Percentiles rank a stretch among this genome's conserved stretches.
Evolutionary conservation across 2,113 vertebrate species (phyloP).

Genomic region (Laticauda laticaudata): DNA sequence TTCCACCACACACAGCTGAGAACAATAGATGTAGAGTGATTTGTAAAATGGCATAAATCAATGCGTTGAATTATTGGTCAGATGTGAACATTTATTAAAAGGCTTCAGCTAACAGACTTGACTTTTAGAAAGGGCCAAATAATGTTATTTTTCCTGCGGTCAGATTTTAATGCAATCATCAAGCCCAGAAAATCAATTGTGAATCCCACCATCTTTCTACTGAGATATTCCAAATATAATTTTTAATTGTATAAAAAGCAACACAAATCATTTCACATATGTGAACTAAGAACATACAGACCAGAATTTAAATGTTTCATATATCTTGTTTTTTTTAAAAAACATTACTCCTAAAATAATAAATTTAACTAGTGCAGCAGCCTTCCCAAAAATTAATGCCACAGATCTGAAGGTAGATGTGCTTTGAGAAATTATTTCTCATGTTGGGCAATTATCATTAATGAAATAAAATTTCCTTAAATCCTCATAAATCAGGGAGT

Average conservation of each 20-base stretch:
- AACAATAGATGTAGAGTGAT: neutral
- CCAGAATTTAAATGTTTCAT: constrained; percentile 67
- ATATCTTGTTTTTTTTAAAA: constrained; percentile 35
- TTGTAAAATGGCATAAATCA: neutral
- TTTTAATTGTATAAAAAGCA: constrained; percentile 63
- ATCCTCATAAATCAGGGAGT: constrained; percentile 76
- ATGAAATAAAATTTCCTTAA: constrained; percentile 75
- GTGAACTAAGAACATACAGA: constrained; percentile 63
- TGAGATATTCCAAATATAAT: constrained; percentile 75
- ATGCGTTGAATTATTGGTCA: neutral
- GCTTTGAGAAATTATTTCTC: constrained; percentile 73
- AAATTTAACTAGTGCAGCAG: constrained; percentile 65
- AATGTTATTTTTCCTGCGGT: constrained; percentile 67
- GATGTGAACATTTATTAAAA: constrained; percentile 57
- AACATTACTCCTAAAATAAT: constrained; percentile 51
- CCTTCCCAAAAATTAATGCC: constrained; percentile 58
- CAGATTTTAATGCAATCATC: constrained; percentile 70
- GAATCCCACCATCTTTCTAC: constrained; percentile 69
- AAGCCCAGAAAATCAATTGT: constrained; percentile 72
- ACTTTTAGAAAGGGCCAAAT: constrained; percentile 69
- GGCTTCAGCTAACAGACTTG: constrained; percentile 63
- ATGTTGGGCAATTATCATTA: constrained; percentile 77
- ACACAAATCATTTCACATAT: constrained; percentile 65
- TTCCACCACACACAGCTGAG: neutral
- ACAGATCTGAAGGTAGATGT: constrained; percentile 64